Conservation (phyloP, 2,113 vertebrate genomes). For the Nicator chloris region DNA sequence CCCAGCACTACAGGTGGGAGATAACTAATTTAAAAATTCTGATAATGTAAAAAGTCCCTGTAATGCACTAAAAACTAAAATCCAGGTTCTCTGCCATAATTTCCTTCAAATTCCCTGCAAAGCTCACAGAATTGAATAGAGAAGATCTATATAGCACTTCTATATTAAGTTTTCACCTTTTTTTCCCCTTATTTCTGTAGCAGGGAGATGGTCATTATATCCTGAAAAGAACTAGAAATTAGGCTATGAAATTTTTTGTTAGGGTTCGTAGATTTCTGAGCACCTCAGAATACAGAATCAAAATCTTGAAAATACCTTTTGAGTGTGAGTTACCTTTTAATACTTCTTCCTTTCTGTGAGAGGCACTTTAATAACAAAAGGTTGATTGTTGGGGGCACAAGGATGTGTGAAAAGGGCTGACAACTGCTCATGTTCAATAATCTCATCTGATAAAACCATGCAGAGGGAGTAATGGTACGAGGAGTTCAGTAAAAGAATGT, state of each 20-base stretch:
- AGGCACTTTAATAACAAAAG: neutral
- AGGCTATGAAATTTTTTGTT: neutral
- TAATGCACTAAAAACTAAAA: neutral
- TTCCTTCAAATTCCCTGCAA: neutral
- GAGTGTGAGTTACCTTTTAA: neutral
- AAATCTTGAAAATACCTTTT: neutral
- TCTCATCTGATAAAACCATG: neutral
- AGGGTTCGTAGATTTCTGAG: neutral
- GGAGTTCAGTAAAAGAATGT: neutral
- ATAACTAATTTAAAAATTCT: neutral
- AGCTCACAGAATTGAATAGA: neutral
- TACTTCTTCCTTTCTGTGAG: neutral
- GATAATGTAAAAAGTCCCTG: neutral
- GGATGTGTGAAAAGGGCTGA: constrained; percentile 39
- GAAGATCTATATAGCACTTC: neutral
- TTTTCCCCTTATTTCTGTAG: rapidly evolving
- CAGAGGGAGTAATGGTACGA: neutral
- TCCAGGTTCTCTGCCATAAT: neutral
- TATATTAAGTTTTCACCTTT: neutral
- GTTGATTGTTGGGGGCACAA: neutral
- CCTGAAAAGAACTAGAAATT: neutral
- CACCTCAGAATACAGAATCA: neutral
- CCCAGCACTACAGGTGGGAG: neutral
- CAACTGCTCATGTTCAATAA: neutral
- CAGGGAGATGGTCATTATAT: neutral